These are phyloP conservation scores for Labroides dimidiatus DNA, from an alignment of 2,797 vertebrate genomes.

Conservation along the genomic window DNA sequence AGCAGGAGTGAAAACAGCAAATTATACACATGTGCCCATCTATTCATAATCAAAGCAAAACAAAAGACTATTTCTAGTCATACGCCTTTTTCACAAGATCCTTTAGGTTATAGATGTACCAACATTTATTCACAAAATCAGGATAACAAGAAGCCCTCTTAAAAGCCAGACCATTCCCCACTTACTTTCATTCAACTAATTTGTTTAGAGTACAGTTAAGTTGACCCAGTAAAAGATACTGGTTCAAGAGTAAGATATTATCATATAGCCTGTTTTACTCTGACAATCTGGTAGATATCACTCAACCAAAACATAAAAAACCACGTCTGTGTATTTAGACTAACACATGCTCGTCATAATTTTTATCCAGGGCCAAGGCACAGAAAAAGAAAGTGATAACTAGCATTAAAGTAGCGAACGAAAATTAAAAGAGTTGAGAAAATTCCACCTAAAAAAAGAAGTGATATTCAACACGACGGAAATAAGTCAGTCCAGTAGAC, in stretches of 20 bases:
- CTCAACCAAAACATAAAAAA: neutral
- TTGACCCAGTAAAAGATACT: too few species aligned
- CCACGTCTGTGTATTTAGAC: neutral
- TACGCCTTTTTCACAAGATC: conserved; percentile 28
- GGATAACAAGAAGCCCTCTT: too few species aligned
- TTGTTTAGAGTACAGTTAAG: too few species aligned
- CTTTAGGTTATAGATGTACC: neutral
- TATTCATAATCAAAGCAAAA: conserved; percentile 63
- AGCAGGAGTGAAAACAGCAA: conserved; percentile 69
- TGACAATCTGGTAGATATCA: neutral
- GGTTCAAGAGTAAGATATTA: neutral
- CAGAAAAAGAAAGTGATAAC: neutral
- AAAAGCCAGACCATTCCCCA: too few species aligned
- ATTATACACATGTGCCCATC: conserved; percentile 69
- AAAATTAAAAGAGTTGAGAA: neutral
- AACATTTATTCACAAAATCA: conserved; percentile 2
- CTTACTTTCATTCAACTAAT: too few species aligned
- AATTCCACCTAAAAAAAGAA: neutral
- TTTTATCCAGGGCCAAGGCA: conserved; percentile 5
- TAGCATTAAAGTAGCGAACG: neutral
- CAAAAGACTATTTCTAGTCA: conserved; percentile 51
- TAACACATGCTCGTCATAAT: conserved; percentile 2
- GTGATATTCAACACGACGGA: neutral
- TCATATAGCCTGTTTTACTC: neutral
- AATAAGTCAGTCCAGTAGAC: neutral